phyloP scores from a whole-genome alignment of 2,888 invertebrate species.

The Apamea sordens region DNA sequence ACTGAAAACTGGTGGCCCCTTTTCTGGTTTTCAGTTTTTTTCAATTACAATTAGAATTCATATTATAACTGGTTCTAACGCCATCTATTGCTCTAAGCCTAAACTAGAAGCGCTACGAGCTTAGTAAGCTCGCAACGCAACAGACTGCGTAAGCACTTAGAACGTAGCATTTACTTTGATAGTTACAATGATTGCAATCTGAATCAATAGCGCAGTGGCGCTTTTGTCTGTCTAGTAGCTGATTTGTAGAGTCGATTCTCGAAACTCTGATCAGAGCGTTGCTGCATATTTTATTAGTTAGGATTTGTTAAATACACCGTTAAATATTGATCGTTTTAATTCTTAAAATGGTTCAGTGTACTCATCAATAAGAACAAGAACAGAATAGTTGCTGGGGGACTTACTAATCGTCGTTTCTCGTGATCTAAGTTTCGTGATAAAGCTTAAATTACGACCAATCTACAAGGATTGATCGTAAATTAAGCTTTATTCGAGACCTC shows the following conservation, averaged over 20 bases:
- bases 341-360: no score
- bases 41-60: no score
- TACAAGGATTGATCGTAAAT: no score
- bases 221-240: not conserved
- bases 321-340: no score
- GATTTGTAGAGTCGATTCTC: not conserved
- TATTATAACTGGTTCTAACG: conserved; percentile 12
- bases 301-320: no score
- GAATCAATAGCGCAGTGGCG: conserved; percentile 1
- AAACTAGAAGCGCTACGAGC: conserved; percentile 31
- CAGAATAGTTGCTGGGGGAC: no score
- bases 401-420: no score
- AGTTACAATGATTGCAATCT: conserved; percentile 5
- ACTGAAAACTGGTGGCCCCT: not conserved
- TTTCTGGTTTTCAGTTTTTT: not conserved
- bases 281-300: no score
- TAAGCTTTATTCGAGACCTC: no score
- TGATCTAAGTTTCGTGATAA: no score
- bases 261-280: not conserved
- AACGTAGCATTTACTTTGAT: not conserved
- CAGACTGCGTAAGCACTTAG: conserved; percentile 2
- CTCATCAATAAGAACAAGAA: no score
- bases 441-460: no score
- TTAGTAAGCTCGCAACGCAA: conserved; percentile 8
- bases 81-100: conserved; percentile 38